Conservation (phyloP, 1,140 invertebrate genomes). For the Bombus picipes region DNA sequence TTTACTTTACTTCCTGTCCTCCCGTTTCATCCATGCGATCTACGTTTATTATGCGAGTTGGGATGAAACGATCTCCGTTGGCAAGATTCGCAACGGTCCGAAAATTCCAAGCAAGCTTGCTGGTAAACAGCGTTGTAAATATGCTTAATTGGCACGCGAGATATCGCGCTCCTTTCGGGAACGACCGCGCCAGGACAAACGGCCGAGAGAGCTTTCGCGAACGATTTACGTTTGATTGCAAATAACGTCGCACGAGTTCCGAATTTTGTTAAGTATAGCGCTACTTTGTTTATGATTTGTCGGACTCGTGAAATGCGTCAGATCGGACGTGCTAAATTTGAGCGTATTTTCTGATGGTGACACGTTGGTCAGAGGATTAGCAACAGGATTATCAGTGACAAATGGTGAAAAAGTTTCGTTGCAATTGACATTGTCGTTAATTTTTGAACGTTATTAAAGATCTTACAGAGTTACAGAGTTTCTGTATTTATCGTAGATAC, state of each 20-base stretch:
- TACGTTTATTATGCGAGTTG: background rate
- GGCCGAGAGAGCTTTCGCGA: background rate
- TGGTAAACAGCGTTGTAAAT: constrained; percentile 38
- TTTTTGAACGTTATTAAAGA: no score
- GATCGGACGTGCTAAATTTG: no score
- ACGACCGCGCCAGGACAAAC: background rate
- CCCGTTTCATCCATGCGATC: background rate
- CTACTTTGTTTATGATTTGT: background rate
- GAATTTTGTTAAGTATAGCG: background rate
- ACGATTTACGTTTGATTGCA: constrained; percentile 8
- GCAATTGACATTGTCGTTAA: no score
- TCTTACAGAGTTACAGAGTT: no score
- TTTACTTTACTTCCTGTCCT: background rate
- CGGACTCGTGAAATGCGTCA: background rate
- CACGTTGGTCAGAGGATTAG: no score
- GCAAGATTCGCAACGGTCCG: background rate
- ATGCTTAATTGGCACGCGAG: constrained; percentile 9
- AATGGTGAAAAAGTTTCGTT: no score
- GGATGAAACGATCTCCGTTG: background rate
- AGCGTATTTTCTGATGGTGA: no score
- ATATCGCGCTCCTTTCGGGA: background rate
- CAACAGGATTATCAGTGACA: no score
- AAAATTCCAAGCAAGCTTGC: background rate
- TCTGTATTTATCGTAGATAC: no score
- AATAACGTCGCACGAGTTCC: background rate